Evolutionary conservation across 2,797 vertebrate genomes (phyloP).

Genomic region (Brachyalestes nurse): DNA sequence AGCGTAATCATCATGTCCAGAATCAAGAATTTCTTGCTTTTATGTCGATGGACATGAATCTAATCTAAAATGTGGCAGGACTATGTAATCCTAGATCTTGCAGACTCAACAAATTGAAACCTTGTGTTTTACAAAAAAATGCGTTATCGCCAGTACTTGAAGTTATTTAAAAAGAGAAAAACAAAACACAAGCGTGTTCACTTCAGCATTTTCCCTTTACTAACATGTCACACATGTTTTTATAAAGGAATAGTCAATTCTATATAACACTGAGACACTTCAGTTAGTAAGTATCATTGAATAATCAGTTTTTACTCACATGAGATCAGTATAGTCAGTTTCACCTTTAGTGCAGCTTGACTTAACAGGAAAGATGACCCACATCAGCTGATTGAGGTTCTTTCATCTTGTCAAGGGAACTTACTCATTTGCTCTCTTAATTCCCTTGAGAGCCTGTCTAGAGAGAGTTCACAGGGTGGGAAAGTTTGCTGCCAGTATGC

Average conservation of each 20-base stretch:
- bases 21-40: slow-evolving; percentile 27
- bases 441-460: slow-evolving; percentile 35
- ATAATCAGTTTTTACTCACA: too few relatives aligned
- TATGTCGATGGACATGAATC: not conserved
- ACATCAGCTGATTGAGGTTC: not conserved
- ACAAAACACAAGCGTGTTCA: not conserved
- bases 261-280: too few relatives aligned
- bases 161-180: not conserved
- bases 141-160: not conserved
- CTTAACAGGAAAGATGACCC: not conserved
- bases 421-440: not conserved
- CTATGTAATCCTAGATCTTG: slow-evolving; percentile 10
- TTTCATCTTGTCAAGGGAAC: slow-evolving; percentile 7
- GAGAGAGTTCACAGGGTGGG: slow-evolving; percentile 52
- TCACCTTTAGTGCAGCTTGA: not conserved
- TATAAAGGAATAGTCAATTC: too few relatives aligned
- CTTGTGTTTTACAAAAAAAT: slow-evolving; percentile 34
- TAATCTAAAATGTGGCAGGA: slow-evolving; percentile 28
- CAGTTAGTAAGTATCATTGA: too few relatives aligned
- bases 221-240: too few relatives aligned
- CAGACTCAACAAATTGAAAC: slow-evolving; percentile 52
- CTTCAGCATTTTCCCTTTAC: too few relatives aligned
- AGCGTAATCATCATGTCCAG: not conserved
- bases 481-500: slow-evolving; percentile 53
- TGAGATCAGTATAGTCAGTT: too few relatives aligned